Base-by-base conservation (phyloP, 1,140 invertebrate species). In the Apis mellifera region DNA sequence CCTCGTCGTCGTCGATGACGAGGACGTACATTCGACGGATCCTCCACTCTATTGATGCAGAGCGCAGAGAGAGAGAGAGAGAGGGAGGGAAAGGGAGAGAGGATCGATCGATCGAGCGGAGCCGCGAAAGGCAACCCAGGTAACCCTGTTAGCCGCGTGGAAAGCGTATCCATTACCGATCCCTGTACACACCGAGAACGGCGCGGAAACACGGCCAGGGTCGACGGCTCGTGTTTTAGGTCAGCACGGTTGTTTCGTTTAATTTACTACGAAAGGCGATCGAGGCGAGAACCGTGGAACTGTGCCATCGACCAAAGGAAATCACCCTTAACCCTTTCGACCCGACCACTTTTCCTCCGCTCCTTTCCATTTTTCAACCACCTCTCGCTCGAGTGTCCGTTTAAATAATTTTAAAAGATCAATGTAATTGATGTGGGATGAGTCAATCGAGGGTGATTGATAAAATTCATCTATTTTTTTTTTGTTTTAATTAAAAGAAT, bases 151-250 rank as follows among this genome's bases (percentile, higher is more conserved):
- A 76, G 64, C 52, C 48, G 74, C n/a, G 48, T 82, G 79, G 79
- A 82, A 82, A 82, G 72, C 73, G 73, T 82, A 76, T 82, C 73
- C 79, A 82, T 82, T 82, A 75, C 79, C 72, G 79, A 76, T 82
- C 65, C 50, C n/a, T 60, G 13, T 21, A 59, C 32, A 52, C 57
- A 23, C 17, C 32, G 48, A 48, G 55, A 82, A 68, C 73, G 72
- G 5, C 73, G 54, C 8, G 74, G 80, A 77, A 82, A 82, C 80
- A 77, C 73, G 80, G 80, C 80, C 80, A 82, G 80, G 80, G 80
- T 82, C 73, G 73, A 62, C 79, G 52, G 64, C 60, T 66, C 55
- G 17, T 74, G 55, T 82, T 82, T 76, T 75, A 75, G 73, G 73
- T 82, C 79, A 76, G 12, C 73, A 59, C 11, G 73, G 26, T 82